Evolutionary conservation across 2,797 vertebrate genomes (phyloP).

Genomic region (Microchirus variegatus): DNA sequence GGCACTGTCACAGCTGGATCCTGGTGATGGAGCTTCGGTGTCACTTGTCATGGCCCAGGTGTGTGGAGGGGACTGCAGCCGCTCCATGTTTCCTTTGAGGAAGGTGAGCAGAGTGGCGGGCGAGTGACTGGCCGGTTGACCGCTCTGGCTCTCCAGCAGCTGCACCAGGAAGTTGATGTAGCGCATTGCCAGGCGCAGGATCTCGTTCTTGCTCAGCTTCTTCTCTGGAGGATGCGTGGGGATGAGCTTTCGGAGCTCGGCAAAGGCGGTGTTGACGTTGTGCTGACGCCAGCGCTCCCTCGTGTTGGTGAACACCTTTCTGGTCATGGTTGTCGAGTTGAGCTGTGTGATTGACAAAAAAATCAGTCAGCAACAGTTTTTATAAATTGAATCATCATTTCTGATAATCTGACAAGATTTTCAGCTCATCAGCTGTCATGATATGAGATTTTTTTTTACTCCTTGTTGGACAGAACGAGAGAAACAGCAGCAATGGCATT

Average conservation of each 20-base stretch:
- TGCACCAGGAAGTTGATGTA: slow-evolving; percentile 97
- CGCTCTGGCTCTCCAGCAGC: slow-evolving; percentile 89
- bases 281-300: slow-evolving; percentile 97
- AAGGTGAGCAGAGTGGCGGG: slow-evolving; percentile 80
- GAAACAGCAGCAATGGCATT: too few species aligned
- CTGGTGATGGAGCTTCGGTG: slow-evolving; percentile 82
- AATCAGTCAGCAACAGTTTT: neutral
- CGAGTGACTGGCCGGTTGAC: slow-evolving; percentile 78
- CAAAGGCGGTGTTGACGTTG: slow-evolving; percentile 95
- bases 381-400: neutral
- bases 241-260: slow-evolving; percentile 94
- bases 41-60: slow-evolving; percentile 79
- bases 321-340: slow-evolving; percentile 84
- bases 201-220: slow-evolving; percentile 99
- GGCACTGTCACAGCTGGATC: slow-evolving; percentile 81
- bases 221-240: slow-evolving; percentile 97
- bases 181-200: slow-evolving; percentile 95
- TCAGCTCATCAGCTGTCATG: neutral
- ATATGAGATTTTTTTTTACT: too few species aligned
- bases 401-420: neutral
- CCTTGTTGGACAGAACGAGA: too few species aligned
- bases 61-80: slow-evolving; percentile 74
- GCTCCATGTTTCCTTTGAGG: slow-evolving; percentile 82
- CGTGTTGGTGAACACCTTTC: slow-evolving; percentile 94
- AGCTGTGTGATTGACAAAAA: slow-evolving; percentile 18